Percentiles rank a stretch among this genome's conserved stretches.
These are phyloP conservation scores for Meganola albula DNA, from an alignment of 2,888 invertebrate species.

Conservation along the genomic window DNA sequence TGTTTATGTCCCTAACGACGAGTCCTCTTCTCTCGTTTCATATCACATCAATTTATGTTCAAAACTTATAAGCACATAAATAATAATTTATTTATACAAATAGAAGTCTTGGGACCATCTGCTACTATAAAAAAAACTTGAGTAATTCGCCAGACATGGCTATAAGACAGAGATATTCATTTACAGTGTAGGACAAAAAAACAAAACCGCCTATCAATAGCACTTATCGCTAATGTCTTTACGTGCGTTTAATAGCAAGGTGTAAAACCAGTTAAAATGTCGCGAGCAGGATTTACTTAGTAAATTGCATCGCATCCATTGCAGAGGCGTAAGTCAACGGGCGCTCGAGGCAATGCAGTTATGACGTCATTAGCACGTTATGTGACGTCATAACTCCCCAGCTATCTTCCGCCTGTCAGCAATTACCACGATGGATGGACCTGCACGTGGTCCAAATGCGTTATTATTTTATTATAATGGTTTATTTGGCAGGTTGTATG, in stretches of 20 bases:
- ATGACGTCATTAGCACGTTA: slow-evolving; percentile 73
- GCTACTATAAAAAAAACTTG: slow-evolving; percentile 15
- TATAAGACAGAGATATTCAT: slow-evolving; percentile 25
- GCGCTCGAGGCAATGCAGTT: slow-evolving; percentile 65
- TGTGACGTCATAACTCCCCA: slow-evolving; percentile 68
- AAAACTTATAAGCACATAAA: slow-evolving; percentile 11
- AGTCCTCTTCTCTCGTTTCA: no score
- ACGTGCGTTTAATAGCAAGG: slow-evolving; percentile 28
- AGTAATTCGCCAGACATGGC: slow-evolving; percentile 20
- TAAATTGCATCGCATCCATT: slow-evolving; percentile 54
- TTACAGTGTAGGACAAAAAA: slow-evolving; percentile 17
- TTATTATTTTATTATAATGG: slow-evolving; percentile 43
- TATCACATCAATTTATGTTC: slow-evolving; percentile 16
- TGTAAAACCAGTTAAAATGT: slow-evolving; percentile 40
- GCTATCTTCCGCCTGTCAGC: slow-evolving; percentile 71
- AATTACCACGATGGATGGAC: slow-evolving; percentile 64
- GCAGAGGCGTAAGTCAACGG: slow-evolving; percentile 49
- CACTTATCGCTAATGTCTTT: slow-evolving; percentile 25
- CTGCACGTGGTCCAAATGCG: slow-evolving; percentile 56
- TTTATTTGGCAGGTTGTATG: slow-evolving; percentile 27
- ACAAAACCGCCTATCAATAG: slow-evolving; percentile 16
- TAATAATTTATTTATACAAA: slow-evolving; percentile 15
- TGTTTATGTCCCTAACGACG: no score
- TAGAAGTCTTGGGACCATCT: slow-evolving; percentile 11
- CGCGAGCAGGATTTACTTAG: slow-evolving; percentile 38